phyloP scores from a whole-genome alignment of 2,888 invertebrate genomes.

The Erebia palarica region DNA sequence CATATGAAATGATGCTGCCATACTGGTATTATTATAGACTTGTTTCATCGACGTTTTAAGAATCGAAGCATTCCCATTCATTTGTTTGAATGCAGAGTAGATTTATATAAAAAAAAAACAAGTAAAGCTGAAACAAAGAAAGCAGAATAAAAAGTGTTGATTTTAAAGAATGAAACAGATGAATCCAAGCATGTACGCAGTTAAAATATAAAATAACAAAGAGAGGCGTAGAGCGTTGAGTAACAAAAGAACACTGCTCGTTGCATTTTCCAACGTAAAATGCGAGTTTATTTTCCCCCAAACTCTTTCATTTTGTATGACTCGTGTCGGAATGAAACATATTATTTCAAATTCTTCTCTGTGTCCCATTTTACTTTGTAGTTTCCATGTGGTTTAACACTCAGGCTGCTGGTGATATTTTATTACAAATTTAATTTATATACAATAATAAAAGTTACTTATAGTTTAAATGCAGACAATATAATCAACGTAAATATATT shows the following conservation, averaged over 20 bases:
- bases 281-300: conserved; percentile 49
- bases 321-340: conserved; percentile 51
- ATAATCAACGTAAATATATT: neutral
- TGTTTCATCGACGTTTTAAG: conserved; percentile 16
- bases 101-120: conserved; percentile 28
- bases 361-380: conserved; percentile 49
- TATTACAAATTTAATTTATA: conserved; percentile 14
- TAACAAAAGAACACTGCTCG: conserved; percentile 48
- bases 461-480: conserved; percentile 4
- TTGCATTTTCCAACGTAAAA: conserved; percentile 51
- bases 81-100: conserved; percentile 25
- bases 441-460: neutral
- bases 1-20: neutral
- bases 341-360: conserved; percentile 53
- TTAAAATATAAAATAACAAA: conserved; percentile 50
- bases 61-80: conserved; percentile 4
- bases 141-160: conserved; percentile 44
- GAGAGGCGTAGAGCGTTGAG: conserved; percentile 45
- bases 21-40: conserved; percentile 8
- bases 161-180: conserved; percentile 48
- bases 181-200: conserved; percentile 47
- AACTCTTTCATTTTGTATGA: conserved; percentile 51
- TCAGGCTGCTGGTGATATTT: conserved; percentile 21
- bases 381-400: conserved; percentile 46
- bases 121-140: conserved; percentile 39